Base-by-base conservation (phyloP, 2,888 invertebrate species). In the Mesopsocus fuscifrons region DNA sequence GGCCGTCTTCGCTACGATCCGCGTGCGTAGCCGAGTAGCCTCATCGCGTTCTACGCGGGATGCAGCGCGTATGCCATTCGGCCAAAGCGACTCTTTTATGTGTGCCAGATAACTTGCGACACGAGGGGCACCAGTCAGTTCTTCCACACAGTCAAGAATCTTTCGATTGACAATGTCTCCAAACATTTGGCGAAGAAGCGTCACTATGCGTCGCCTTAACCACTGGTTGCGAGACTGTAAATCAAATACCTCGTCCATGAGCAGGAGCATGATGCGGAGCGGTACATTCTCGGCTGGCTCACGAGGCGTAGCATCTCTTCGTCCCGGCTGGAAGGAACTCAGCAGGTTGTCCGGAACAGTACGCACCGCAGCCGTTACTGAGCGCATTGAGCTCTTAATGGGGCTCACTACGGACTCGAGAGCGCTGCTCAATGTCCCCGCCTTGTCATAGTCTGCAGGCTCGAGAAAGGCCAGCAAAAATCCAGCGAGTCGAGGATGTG, bases 271-370 rank as follows among this genome's bases (percentile, higher is more conserved):
- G 50, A 85, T 82, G 50, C 82, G 67, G 49, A 87, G 61, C 11
- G 85, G 83, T 59, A 85, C 82, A 64, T 80, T 82, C 26, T 26
- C 26, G 11, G 26, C 26, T 9, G 26, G 8, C 6, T 9, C 8
- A 9, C 26, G 26, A 47, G 59, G 61, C 6, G 26, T 9, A 11
- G 26, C 8, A 26, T 26, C 26, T 26, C 11, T 26, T 6, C 26
- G 26, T 9, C 26, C 26, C 11, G 6, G 26, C 54, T 83, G 82
- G 1, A 89, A 79, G 0, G 85, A 84, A 52, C 77, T 84, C 26
- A 79, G 70, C 49, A 91, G 72, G 53, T 83, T 83, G 56, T 91
- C 89, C 0, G 91, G 89, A 69, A 88, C 81, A 41, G 81, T 78
- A 59, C 83, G 82, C 21, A 92, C 78, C 0, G 82, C 74, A 52